A percentile compares a stretch with the other conserved stretches of the same genome.
phyloP scores from a whole-genome alignment of 2,888 invertebrate species.

The Subacronicta megacephala region DNA sequence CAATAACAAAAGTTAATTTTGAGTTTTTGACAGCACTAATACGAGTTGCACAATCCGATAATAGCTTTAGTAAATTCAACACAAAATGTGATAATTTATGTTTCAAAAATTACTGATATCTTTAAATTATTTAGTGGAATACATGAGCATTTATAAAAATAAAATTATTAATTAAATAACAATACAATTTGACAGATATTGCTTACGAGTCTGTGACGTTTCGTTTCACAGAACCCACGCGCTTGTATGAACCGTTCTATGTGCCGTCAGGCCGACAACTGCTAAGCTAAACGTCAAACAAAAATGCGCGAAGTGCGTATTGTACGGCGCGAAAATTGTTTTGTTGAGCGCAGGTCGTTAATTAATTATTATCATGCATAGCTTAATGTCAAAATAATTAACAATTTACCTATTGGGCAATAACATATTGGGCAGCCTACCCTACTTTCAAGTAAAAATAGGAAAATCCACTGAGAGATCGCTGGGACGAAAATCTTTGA shows the following conservation, averaged over 20 bases:
- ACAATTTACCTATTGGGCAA: too few relatives aligned
- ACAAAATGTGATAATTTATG: slow-evolving; percentile 20
- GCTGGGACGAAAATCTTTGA: too few relatives aligned
- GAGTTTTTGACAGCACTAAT: slow-evolving; percentile 72
- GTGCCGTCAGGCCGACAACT: slow-evolving; percentile 80
- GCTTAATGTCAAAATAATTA: too few relatives aligned
- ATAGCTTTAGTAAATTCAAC: slow-evolving; percentile 33
- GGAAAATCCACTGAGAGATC: too few relatives aligned
- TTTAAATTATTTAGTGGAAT: slow-evolving; percentile 30
- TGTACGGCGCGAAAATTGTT: slow-evolving; percentile 65
- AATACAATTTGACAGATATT: slow-evolving; percentile 59
- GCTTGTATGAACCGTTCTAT: slow-evolving; percentile 66
- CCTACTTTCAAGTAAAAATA: too few relatives aligned
- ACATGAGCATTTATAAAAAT: slow-evolving; percentile 19
- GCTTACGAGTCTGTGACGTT: slow-evolving; percentile 70
- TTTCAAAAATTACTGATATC: slow-evolving; percentile 18
- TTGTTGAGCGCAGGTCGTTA: slow-evolving; percentile 39
- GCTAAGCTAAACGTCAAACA: slow-evolving; percentile 72
- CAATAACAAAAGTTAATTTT: slow-evolving; percentile 75
- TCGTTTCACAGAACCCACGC: slow-evolving; percentile 70
- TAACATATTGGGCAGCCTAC: too few relatives aligned
- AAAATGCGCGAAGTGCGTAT: slow-evolving; percentile 68
- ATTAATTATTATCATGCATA: slow-evolving; percentile 15
- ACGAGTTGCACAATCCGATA: slow-evolving; percentile 72
- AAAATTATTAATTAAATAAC: slow-evolving; percentile 33